These are phyloP conservation scores for Oligia latruncula DNA, from an alignment of 2,888 invertebrate genomes.

Conservation along the genomic window DNA sequence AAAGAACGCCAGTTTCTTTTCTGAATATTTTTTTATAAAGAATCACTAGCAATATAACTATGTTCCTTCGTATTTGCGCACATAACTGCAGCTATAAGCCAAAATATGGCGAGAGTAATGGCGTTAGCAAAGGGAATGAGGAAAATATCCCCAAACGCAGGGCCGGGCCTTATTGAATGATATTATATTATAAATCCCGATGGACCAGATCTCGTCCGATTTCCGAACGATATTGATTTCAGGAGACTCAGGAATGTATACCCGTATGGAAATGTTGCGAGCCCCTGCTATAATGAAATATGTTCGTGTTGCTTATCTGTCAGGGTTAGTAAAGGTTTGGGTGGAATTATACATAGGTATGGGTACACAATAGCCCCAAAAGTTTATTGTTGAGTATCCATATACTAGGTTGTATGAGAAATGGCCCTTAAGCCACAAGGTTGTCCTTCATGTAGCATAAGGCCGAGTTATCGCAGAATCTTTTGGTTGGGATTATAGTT, in stretches of 20 bases:
- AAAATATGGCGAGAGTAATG: constrained; percentile 52
- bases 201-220: constrained; percentile 58
- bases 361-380: constrained; percentile 24
- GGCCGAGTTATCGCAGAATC: neutral
- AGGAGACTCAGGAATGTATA: constrained; percentile 45
- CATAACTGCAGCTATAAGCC: constrained; percentile 18
- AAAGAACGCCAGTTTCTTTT: constrained; percentile 3
- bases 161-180: constrained; percentile 60
- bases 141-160: constrained; percentile 56
- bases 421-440: neutral
- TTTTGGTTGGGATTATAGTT: neutral
- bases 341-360: neutral
- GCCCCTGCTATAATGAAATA: constrained; percentile 59
- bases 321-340: constrained; percentile 32
- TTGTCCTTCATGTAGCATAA: neutral
- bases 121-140: constrained; percentile 36
- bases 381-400: constrained; percentile 38
- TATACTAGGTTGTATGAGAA: neutral
- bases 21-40: no score
- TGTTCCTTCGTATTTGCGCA: constrained; percentile 21
- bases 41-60: neutral
- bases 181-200: constrained; percentile 70
- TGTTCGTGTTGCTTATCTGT: constrained; percentile 55
- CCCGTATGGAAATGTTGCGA: constrained; percentile 55
- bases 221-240: constrained; percentile 64